These are phyloP conservation scores for Dicycla oo DNA, from an alignment of 2,888 invertebrate species.

Conservation along the genomic window DNA sequence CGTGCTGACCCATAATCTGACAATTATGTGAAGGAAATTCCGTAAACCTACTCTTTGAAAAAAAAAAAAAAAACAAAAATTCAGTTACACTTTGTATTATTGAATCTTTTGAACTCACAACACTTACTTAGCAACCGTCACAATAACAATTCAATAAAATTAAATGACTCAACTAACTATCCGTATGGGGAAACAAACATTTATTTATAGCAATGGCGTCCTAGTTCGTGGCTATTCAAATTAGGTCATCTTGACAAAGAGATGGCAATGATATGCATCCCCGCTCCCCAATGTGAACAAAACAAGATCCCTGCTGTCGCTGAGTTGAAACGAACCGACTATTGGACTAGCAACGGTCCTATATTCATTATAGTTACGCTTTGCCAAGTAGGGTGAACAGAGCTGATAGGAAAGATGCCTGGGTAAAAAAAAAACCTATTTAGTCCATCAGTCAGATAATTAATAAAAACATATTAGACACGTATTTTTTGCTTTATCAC, in stretches of 20 bases:
- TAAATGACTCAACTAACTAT: constrained; percentile 10
- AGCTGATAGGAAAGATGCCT: too few relatives aligned
- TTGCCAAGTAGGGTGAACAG: neutral
- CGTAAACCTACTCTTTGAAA: too few relatives aligned
- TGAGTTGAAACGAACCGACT: constrained; percentile 34
- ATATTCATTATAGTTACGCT: constrained; percentile 15
- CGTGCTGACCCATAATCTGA: too few relatives aligned
- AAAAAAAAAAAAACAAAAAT: too few relatives aligned
- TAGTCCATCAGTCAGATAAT: too few relatives aligned
- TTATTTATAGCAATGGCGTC: constrained; percentile 62
- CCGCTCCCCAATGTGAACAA: constrained; percentile 53
- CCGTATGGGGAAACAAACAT: constrained; percentile 31
- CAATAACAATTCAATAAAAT: constrained; percentile 15
- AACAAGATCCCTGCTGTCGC: constrained; percentile 40
- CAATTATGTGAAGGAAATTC: too few relatives aligned
- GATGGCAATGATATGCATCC: constrained; percentile 77
- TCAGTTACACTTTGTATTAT: too few relatives aligned
- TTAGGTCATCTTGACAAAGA: constrained; percentile 77
- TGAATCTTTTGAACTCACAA: neutral
- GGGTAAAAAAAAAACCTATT: too few relatives aligned
- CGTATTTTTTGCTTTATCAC: too few relatives aligned
- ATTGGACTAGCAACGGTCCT: constrained; percentile 1
- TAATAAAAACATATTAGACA: too few relatives aligned
- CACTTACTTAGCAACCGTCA: neutral
- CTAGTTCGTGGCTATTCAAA: constrained; percentile 72